Percentiles rank a stretch among this genome's conserved stretches.
Conservation (phyloP, 2,113 vertebrate species). For the Gymnobelideus leadbeateri region DNA sequence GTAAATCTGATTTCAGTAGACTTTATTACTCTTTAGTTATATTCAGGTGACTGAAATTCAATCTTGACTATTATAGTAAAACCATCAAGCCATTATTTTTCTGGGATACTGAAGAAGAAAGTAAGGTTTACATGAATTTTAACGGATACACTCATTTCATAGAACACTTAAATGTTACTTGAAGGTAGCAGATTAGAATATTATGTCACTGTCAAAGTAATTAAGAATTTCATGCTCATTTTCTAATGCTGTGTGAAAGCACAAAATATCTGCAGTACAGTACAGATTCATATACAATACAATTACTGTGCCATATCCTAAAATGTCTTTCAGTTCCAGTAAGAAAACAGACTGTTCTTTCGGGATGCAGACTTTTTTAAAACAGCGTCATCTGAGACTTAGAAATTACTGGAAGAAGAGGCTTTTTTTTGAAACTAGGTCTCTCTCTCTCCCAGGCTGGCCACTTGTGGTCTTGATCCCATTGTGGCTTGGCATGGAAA, state of each 20-base stretch:
- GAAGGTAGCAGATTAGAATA: not conserved
- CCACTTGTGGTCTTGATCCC: not conserved
- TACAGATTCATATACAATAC: constrained; percentile 38
- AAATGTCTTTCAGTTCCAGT: constrained; percentile 50
- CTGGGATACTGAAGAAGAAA: constrained; percentile 52
- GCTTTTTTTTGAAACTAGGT: not conserved
- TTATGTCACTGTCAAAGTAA: constrained; percentile 30
- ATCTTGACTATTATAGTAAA: constrained; percentile 37
- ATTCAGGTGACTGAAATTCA: constrained; percentile 10
- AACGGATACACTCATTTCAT: constrained; percentile 21
- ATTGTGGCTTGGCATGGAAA: not conserved
- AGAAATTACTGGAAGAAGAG: constrained; percentile 29
- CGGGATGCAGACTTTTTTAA: constrained; percentile 49
- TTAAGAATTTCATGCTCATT: constrained; percentile 43
- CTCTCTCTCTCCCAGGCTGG: not conserved
- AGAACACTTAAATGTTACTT: constrained; percentile 19
- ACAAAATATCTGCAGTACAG: constrained; percentile 33
- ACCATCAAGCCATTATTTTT: constrained; percentile 6
- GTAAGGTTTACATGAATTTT: constrained; percentile 31
- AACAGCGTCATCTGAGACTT: constrained; percentile 35
- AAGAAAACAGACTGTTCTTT: constrained; percentile 37
- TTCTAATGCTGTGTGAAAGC: constrained; percentile 42
- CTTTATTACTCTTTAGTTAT: constrained; percentile 53
- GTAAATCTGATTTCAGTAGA: constrained; percentile 31
- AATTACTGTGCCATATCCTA: constrained; percentile 19